Conservation (phyloP, 2,888 invertebrate species). For the Papilio protenor region DNA sequence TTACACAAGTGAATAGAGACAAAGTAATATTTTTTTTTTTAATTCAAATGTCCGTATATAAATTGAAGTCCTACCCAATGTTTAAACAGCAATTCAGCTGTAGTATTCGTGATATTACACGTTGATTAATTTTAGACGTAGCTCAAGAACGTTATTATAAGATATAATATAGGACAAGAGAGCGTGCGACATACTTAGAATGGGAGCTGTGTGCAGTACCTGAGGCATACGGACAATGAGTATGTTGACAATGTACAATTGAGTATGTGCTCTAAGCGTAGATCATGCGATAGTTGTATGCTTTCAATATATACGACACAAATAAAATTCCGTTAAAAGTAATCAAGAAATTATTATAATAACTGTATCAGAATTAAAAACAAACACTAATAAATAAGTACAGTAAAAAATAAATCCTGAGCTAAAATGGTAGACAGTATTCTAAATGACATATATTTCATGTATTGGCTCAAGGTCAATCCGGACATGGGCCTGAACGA, state of each 20-base stretch:
- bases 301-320: too few species aligned
- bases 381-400: background rate
- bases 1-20: background rate
- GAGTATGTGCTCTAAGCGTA: background rate
- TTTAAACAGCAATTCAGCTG: background rate
- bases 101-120: background rate
- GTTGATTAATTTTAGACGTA: background rate
- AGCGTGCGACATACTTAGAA: background rate
- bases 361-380: background rate
- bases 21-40: too few species aligned
- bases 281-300: background rate
- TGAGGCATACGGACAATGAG: background rate
- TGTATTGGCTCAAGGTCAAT: conserved; percentile 6
- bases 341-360: too few species aligned
- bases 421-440: background rate
- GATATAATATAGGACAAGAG: background rate
- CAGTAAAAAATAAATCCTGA: background rate
- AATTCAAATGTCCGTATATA: background rate
- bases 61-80: background rate
- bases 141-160: background rate
- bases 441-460: background rate
- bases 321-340: too few species aligned
- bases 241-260: background rate
- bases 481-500: background rate
- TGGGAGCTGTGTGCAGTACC: background rate